Percentiles rank a stretch among this genome's conserved stretches.
Evolutionary conservation across 2,113 vertebrate genomes (phyloP).

Genomic region (Scolopax mira): DNA sequence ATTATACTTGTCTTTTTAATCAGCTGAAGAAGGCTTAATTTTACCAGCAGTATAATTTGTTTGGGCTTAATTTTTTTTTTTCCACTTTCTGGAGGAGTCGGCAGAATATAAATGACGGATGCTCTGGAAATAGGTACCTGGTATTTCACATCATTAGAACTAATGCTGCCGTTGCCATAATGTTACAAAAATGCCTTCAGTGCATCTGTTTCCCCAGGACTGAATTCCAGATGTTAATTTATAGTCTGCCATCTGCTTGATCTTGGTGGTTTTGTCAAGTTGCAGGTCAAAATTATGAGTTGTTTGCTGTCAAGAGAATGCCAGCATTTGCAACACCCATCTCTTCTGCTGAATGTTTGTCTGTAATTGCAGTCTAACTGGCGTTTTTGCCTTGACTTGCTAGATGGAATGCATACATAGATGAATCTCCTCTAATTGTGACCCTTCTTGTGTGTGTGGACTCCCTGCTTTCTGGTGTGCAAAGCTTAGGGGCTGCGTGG

Average conservation of each 20-base stretch:
- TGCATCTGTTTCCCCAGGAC: constrained; percentile 11
- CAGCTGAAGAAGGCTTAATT: neutral
- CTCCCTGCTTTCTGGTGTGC: neutral
- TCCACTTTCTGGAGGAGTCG: neutral
- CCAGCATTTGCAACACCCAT: neutral
- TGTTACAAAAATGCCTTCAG: neutral
- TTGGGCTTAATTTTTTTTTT: neutral
- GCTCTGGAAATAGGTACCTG: neutral
- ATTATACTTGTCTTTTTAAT: neutral
- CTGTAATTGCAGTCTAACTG: constrained; percentile 2
- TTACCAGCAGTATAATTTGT: neutral
- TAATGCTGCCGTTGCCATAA: neutral
- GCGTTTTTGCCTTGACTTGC: neutral
- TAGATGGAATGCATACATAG: neutral
- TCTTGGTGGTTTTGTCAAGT: constrained; percentile 30
- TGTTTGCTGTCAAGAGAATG: neutral
- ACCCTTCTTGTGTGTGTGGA: neutral
- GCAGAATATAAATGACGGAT: neutral
- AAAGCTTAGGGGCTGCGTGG: neutral
- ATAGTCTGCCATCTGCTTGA: constrained; percentile 26
- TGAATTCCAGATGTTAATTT: constrained; percentile 63
- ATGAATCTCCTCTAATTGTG: neutral
- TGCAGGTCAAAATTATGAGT: neutral
- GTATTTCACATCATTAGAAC: neutral
- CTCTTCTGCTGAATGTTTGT: neutral